phyloP scores from a whole-genome alignment of 2,113 vertebrate genomes.

The Terrapene triunguis region DNA sequence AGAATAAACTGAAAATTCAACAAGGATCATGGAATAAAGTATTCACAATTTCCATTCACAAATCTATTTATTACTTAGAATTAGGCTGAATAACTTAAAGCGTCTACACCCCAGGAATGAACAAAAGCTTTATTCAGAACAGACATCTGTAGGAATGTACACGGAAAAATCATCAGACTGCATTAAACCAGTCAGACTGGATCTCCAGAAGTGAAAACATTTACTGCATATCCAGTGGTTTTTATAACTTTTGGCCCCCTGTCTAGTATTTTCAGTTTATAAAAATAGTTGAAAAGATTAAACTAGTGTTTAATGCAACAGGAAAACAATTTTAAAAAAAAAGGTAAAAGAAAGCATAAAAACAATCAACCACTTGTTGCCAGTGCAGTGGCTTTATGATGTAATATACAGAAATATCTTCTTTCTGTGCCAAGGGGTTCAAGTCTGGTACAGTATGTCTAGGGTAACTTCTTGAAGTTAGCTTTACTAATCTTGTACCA shows the following conservation, averaged over 20 bases:
- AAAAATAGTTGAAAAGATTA: neutral
- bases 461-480: neutral
- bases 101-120: neutral
- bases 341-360: neutral
- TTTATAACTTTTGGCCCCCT: neutral
- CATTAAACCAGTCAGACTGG: neutral
- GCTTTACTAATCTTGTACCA: accelerated
- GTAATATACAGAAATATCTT: neutral
- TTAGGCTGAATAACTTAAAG: neutral
- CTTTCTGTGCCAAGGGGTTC: neutral
- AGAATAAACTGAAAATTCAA: neutral
- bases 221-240: neutral
- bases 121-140: constrained; percentile 48
- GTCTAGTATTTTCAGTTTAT: neutral
- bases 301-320: neutral
- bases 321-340: neutral
- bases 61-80: neutral
- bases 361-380: neutral
- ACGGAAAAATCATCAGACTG: neutral
- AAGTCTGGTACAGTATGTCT: neutral
- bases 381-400: neutral
- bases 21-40: neutral
- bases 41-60: constrained; percentile 24
- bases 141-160: constrained; percentile 6
- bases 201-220: neutral